These are phyloP conservation scores for Oreochromis aureus DNA, from an alignment of 2,113 vertebrate genomes.

Conservation along the genomic window DNA sequence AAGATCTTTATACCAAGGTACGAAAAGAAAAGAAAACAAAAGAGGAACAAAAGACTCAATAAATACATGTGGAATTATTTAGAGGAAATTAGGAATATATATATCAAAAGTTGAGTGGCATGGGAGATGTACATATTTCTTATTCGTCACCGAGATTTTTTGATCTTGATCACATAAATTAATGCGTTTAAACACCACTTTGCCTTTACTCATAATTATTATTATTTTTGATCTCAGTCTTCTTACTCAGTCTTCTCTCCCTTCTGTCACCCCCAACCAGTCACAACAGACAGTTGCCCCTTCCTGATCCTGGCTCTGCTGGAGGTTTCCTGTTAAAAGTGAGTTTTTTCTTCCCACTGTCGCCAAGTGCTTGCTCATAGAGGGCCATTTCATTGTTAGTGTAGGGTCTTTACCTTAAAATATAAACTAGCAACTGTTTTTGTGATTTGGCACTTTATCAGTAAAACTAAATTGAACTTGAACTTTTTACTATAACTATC, in stretches of 20 bases:
- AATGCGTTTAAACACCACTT: not conserved
- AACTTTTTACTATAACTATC: not conserved
- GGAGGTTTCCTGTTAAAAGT: not conserved
- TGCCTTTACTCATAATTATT: not conserved
- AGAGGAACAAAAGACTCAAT: not conserved
- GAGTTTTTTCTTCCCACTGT: not conserved
- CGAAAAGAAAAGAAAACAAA: not conserved
- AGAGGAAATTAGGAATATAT: not conserved
- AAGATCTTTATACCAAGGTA: not conserved
- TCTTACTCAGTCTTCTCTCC: not conserved
- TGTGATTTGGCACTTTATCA: not conserved
- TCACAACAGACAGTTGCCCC: not conserved
- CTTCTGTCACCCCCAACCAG: fast-evolving
- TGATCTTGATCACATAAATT: not conserved
- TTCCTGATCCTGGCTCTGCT: not conserved
- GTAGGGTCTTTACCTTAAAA: not conserved
- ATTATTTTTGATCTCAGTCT: not conserved
- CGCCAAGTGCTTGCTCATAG: not conserved
- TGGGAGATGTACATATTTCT: not conserved
- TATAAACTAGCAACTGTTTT: not conserved
- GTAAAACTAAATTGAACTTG: not conserved
- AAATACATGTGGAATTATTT: not conserved
- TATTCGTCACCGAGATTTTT: fast-evolving
- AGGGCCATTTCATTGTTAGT: fast-evolving
- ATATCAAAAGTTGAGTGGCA: not conserved